These are phyloP conservation scores for Solen grandis DNA, from an alignment of 1,140 invertebrate species.

Conservation along the genomic window DNA sequence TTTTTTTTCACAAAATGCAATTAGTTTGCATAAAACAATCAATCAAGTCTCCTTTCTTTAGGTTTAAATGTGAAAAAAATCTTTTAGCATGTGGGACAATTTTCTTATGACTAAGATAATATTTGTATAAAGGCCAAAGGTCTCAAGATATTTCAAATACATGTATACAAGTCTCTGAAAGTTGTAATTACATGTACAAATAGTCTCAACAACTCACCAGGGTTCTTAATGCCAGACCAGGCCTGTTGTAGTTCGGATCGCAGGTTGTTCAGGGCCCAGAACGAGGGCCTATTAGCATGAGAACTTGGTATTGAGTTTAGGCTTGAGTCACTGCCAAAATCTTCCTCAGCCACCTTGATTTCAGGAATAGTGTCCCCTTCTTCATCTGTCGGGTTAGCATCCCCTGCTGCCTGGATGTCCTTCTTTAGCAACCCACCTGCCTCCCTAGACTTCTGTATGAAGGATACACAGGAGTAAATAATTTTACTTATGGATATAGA, in stretches of 20 bases:
- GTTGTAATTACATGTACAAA: too few relatives aligned
- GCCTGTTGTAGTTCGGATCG: constrained; percentile 31
- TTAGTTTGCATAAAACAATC: too few relatives aligned
- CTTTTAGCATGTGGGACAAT: too few relatives aligned
- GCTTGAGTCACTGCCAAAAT: constrained; percentile 3
- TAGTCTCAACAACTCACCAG: too few relatives aligned
- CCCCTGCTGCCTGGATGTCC: background rate
- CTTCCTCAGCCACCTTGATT: constrained; percentile 29
- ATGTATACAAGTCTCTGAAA: too few relatives aligned
- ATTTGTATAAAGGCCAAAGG: too few relatives aligned
- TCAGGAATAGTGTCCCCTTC: constrained; percentile 21
- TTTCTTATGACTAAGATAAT: too few relatives aligned
- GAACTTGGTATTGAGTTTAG: constrained; percentile 23
- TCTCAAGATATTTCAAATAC: too few relatives aligned
- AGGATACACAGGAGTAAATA: background rate
- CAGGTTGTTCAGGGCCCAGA: constrained; percentile 27
- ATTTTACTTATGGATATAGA: background rate
- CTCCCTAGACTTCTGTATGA: constrained; percentile 9
- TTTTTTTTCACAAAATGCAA: too few relatives aligned
- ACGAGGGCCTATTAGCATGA: background rate
- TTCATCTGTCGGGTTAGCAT: background rate
- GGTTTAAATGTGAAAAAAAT: too few relatives aligned
- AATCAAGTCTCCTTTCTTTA: too few relatives aligned
- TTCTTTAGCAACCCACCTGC: constrained; percentile 33
- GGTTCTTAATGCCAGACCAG: constrained; percentile 5